Conservation (phyloP, 2,888 invertebrate species). For the Polietes domitor region DNA sequence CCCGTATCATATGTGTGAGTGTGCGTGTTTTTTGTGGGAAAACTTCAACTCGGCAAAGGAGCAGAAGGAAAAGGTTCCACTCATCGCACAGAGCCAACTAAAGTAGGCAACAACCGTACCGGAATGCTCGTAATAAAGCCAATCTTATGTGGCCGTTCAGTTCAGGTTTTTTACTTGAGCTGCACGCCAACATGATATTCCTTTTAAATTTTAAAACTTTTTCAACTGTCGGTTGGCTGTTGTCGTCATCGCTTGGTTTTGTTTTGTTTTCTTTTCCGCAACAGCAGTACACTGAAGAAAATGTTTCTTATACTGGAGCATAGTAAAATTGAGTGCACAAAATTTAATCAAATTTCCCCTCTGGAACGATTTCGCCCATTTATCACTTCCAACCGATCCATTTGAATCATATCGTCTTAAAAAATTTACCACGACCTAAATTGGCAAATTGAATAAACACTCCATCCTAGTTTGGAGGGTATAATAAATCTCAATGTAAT, state of each 20-base stretch:
- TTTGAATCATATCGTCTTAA: too few relatives aligned
- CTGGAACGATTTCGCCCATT: too few relatives aligned
- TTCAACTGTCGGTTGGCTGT: not conserved
- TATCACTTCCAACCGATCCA: too few relatives aligned
- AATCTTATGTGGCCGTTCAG: conserved; percentile 46
- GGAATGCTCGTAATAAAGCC: conserved; percentile 40
- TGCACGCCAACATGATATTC: not conserved
- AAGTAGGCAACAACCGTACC: conserved; percentile 5
- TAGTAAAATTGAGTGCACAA: too few relatives aligned
- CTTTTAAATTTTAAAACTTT: conserved; percentile 9
- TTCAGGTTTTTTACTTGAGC: not conserved
- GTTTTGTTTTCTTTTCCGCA: not conserved
- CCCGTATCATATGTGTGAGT: conserved; percentile 23
- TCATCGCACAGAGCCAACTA: not conserved
- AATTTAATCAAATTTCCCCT: too few relatives aligned
- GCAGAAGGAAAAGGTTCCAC: not conserved
- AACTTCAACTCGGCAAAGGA: conserved; percentile 9
- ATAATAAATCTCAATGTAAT: too few relatives aligned
- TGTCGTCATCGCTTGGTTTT: not conserved
- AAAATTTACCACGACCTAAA: too few relatives aligned
- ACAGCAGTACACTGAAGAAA: too few relatives aligned
- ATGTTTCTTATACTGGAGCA: too few relatives aligned
- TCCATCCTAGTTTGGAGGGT: too few relatives aligned
- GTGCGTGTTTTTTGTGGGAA: not conserved
- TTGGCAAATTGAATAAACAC: too few relatives aligned